phyloP scores from a whole-genome alignment of 2,113 vertebrate genomes.

The Nannobrachium achirus region DNA sequence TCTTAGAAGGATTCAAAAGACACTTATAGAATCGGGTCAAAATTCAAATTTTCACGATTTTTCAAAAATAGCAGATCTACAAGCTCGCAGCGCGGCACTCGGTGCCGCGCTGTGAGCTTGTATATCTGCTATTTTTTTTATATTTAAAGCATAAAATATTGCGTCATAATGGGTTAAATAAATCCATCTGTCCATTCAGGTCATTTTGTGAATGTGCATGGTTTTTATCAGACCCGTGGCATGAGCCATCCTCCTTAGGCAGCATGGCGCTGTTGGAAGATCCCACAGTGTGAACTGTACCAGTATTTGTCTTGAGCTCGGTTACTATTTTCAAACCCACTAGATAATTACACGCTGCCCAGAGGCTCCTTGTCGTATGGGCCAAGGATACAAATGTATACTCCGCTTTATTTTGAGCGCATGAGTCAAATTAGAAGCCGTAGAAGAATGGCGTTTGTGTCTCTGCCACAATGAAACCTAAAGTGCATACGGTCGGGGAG shows the following conservation, averaged over 20 bases:
- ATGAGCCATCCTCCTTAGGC: background rate
- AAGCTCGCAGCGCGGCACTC: too few species aligned
- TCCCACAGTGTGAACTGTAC: background rate
- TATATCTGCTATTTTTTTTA: too few species aligned
- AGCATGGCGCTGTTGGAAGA: too few species aligned
- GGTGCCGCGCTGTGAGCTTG: too few species aligned
- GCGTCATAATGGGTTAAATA: background rate
- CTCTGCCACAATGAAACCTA: background rate
- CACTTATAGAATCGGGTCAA: too few species aligned
- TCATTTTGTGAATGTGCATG: background rate
- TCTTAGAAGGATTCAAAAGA: too few species aligned
- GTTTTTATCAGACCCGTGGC: background rate
- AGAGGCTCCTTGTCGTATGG: constrained; percentile 32
- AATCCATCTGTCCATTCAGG: background rate
- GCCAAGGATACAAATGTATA: constrained; percentile 40
- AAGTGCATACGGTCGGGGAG: background rate
- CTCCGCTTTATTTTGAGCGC: constrained; percentile 51
- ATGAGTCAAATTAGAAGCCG: constrained; percentile 40
- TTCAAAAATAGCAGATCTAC: too few species aligned
- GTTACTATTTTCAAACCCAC: constrained; percentile 38
- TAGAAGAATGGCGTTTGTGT: constrained; percentile 48
- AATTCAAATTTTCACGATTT: too few species aligned
- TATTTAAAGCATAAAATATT: background rate
- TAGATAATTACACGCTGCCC: constrained; percentile 49
- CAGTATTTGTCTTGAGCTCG: constrained; percentile 19